Evolutionary conservation across 2,797 vertebrate genomes (phyloP).

Genomic region (Otolemur crassicaudatus): DNA sequence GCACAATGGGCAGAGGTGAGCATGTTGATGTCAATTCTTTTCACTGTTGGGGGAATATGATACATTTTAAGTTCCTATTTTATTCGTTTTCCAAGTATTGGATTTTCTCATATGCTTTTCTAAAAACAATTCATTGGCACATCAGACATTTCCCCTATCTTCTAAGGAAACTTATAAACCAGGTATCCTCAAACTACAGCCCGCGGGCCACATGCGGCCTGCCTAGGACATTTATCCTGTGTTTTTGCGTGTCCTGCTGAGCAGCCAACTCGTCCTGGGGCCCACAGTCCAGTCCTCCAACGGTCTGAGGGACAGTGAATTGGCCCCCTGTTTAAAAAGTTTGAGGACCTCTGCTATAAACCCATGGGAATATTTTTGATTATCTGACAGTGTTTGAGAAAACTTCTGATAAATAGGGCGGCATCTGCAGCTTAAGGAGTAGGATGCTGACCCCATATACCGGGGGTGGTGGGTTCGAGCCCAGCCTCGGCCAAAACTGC

Average conservation of each 20-base stretch:
- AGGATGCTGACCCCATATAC: no score
- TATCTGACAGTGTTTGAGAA: background rate
- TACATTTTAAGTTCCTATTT: conserved; percentile 48
- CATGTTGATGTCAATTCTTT: background rate
- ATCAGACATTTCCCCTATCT: conserved; percentile 6
- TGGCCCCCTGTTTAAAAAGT: no score
- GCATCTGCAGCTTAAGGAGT: no score
- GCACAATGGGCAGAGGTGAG: conserved; percentile 45
- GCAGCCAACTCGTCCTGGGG: no score
- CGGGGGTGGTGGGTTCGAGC: no score
- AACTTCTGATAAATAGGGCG: background rate
- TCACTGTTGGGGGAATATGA: background rate
- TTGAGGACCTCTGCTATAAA: no score
- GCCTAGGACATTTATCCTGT: no score
- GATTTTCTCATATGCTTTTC: background rate
- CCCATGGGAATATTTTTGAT: background rate
- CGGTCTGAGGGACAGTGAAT: no score
- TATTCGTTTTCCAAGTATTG: conserved; percentile 32
- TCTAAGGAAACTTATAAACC: conserved; percentile 6
- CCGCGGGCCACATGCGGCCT: no score
- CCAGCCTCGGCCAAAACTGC: no score
- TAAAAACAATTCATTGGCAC: background rate
- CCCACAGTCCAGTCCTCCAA: no score
- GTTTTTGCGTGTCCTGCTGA: no score
- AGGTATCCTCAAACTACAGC: background rate